These are phyloP conservation scores for Thamnaconus septentrionalis DNA, from an alignment of 2,113 vertebrate species.

Conservation along the genomic window DNA sequence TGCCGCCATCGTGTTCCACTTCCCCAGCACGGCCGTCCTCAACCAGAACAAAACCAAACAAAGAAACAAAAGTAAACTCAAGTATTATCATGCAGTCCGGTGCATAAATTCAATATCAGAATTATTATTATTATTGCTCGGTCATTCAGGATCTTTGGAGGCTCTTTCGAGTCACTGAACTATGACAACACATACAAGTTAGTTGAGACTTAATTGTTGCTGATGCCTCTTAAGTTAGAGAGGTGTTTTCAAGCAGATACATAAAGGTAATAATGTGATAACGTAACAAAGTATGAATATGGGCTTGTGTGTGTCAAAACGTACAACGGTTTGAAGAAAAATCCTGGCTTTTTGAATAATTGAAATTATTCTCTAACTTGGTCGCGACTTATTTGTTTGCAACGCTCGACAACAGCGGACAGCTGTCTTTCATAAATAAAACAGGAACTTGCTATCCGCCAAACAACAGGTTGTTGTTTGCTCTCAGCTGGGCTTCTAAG, in stretches of 20 bases:
- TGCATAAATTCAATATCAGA: no score
- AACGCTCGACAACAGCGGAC: constrained; percentile 6
- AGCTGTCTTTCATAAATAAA: constrained; percentile 53
- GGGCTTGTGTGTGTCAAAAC: neutral
- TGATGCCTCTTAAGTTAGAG: constrained; percentile 5
- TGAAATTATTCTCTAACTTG: neutral
- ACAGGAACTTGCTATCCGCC: constrained; percentile 31
- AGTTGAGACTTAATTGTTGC: constrained; percentile 25
- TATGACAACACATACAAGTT: constrained; percentile 24
- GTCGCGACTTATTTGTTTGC: constrained; percentile 12
- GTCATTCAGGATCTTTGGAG: constrained; percentile 12
- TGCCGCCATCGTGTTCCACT: constrained; percentile 21
- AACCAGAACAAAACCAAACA: no score
- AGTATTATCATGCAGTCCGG: no score
- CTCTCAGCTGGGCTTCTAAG: constrained; percentile 19
- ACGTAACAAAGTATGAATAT: constrained; percentile 45
- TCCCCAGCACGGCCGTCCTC: no score
- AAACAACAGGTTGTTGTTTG: constrained; percentile 18
- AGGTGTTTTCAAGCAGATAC: constrained; percentile 23
- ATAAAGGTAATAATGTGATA: constrained; percentile 38
- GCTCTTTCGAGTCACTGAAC: constrained; percentile 7
- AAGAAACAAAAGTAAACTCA: no score
- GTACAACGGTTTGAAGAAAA: neutral
- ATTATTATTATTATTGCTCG: neutral
- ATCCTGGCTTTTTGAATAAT: neutral